Percentiles rank a stretch among this genome's conserved stretches.
Conservation (phyloP, 1,140 invertebrate species). For the Thaumetopoea pityocampa region DNA sequence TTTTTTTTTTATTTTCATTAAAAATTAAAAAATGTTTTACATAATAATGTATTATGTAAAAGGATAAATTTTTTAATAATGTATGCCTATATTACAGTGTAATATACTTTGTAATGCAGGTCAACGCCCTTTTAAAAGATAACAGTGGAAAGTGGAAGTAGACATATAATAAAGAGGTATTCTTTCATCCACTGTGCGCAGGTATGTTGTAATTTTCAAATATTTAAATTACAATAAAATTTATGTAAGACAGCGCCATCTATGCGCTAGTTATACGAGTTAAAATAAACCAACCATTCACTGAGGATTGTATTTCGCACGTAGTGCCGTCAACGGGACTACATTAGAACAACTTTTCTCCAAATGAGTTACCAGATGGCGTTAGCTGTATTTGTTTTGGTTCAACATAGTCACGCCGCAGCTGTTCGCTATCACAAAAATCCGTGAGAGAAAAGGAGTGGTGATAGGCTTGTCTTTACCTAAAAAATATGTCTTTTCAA, state of each 20-base stretch:
- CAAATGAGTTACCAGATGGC: slow-evolving; percentile 37
- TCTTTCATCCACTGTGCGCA: too few relatives aligned
- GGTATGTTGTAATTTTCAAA: background rate
- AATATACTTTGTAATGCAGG: background rate
- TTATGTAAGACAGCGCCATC: slow-evolving; percentile 5
- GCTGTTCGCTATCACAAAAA: slow-evolving; percentile 75
- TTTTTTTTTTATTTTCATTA: slow-evolving; percentile 3
- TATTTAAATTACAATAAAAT: background rate
- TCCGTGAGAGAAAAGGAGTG: slow-evolving; percentile 74
- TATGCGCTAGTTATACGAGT: background rate
- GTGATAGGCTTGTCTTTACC: slow-evolving; percentile 66
- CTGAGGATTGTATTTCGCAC: slow-evolving; percentile 5
- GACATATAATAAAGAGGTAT: too few relatives aligned
- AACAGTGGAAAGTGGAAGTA: too few relatives aligned
- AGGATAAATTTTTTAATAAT: too few relatives aligned
- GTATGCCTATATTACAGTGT: background rate
- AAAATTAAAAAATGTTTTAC: too few relatives aligned
- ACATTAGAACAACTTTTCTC: background rate
- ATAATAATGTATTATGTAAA: too few relatives aligned
- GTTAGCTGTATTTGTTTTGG: slow-evolving; percentile 68
- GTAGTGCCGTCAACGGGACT: slow-evolving; percentile 5
- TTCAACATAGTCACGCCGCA: slow-evolving; percentile 69
- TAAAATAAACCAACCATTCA: slow-evolving; percentile 1
- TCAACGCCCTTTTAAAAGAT: background rate
- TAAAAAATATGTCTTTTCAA: slow-evolving; percentile 67